A percentile compares a stretch with the other conserved stretches of the same genome.
phyloP scores from a whole-genome alignment of 2,888 invertebrate species.

The Omphaloscelis lunosa region DNA sequence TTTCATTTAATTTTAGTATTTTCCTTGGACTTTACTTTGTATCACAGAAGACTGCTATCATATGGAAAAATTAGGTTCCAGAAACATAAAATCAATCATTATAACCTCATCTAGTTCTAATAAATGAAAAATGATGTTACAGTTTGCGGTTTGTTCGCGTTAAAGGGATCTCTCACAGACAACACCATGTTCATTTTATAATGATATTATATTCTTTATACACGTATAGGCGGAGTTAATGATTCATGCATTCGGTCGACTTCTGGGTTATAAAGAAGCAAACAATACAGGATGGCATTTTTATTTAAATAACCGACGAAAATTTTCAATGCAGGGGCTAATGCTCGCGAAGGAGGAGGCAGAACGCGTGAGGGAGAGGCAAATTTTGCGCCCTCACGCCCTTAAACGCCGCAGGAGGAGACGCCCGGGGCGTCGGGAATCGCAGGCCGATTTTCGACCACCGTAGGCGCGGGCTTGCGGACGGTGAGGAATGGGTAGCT shows the following conservation, averaged over 20 bases:
- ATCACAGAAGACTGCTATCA: background rate
- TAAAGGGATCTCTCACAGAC: constrained; percentile 11
- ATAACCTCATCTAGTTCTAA: background rate
- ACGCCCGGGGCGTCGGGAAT: too few relatives aligned
- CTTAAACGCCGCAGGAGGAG: too few relatives aligned
- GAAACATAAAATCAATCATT: background rate
- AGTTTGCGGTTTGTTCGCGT: background rate
- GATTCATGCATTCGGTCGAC: background rate
- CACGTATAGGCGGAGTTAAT: background rate
- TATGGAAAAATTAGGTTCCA: background rate
- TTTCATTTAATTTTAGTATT: background rate
- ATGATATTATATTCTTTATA: background rate
- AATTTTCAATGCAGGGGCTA: too few relatives aligned
- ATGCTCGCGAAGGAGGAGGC: too few relatives aligned
- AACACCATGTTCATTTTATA: background rate
- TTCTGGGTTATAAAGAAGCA: background rate
- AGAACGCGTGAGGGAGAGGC: too few relatives aligned
- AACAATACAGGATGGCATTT: too few relatives aligned
- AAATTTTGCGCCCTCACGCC: too few relatives aligned
- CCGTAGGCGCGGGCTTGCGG: too few relatives aligned
- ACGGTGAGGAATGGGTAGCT: too few relatives aligned
- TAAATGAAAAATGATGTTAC: background rate
- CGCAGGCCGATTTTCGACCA: too few relatives aligned
- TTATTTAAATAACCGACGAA: too few relatives aligned
- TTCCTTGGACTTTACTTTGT: background rate